Evolutionary conservation across 2,888 invertebrate genomes (phyloP).

Genomic region (Cerastis rubricosa): DNA sequence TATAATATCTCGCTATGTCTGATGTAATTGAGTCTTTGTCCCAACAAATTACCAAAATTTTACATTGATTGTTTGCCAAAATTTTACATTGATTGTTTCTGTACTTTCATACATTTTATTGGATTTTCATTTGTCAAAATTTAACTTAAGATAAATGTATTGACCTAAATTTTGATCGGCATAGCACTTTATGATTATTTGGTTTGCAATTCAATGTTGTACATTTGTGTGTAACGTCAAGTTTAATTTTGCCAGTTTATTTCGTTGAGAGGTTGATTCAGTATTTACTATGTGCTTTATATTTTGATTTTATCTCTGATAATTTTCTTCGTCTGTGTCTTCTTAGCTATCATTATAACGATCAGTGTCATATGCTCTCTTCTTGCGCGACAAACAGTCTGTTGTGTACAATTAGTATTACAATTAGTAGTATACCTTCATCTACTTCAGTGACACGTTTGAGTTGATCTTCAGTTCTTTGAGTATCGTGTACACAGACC

Average conservation of each 20-base stretch:
- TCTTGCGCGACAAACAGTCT: conserved; percentile 82
- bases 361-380: conserved; percentile 88
- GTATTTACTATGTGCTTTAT: conserved; percentile 85
- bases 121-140: conserved; percentile 52
- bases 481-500: conserved; percentile 68
- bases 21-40: conserved; percentile 55
- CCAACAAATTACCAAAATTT: conserved; percentile 51
- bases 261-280: conserved; percentile 80
- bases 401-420: conserved; percentile 34
- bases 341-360: conserved; percentile 88
- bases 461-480: conserved; percentile 7
- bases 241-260: conserved; percentile 85
- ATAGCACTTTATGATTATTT: conserved; percentile 88
- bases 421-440: neutral
- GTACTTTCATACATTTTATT: conserved; percentile 56
- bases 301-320: conserved; percentile 82
- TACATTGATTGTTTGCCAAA: conserved; percentile 32
- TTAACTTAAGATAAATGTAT: conserved; percentile 55
- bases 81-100: conserved; percentile 38
- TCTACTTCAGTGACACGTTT: conserved; percentile 1
- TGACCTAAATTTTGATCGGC: conserved; percentile 80
- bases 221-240: conserved; percentile 86
- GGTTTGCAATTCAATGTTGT: conserved; percentile 90
- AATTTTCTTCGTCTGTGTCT: conserved; percentile 87
- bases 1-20: conserved; percentile 59